A percentile compares a stretch with the other conserved stretches of the same genome.
Conservation (phyloP, 2,113 vertebrate genomes). For the Anolis carolinensis region DNA sequence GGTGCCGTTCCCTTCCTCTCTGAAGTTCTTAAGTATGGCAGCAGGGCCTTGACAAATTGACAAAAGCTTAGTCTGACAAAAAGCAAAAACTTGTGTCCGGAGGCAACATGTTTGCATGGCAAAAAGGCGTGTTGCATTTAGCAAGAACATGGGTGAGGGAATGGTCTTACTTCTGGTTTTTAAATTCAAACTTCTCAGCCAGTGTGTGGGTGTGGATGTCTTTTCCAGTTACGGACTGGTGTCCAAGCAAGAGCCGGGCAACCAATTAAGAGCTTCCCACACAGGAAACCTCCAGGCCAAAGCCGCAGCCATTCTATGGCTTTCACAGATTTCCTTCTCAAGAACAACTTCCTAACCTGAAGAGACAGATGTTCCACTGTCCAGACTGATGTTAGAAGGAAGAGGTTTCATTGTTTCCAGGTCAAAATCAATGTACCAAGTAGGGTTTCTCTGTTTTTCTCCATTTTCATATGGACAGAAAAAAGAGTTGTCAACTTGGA, state of each 20-base stretch:
- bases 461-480: background rate
- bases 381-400: background rate
- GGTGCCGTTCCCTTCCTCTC: conserved; percentile 4
- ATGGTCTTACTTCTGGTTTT: conserved; percentile 14
- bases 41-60: background rate
- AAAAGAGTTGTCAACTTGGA: background rate
- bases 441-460: background rate
- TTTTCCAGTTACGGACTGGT: conserved; percentile 9
- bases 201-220: conserved; percentile 19
- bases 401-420: background rate
- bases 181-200: conserved; percentile 6
- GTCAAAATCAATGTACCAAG: background rate
- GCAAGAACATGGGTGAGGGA: background rate
- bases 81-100: conserved; percentile 23
- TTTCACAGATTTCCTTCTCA: conserved; percentile 15
- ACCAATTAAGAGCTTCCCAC: conserved; percentile 16
- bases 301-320: conserved; percentile 16
- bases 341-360: conserved; percentile 12
- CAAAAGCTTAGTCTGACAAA: conserved; percentile 31
- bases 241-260: background rate
- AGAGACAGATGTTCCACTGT: background rate
- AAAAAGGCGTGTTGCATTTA: background rate
- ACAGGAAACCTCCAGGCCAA: conserved; percentile 19
- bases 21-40: conserved; percentile 8
- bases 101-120: background rate